Percentiles rank a stretch among this genome's conserved stretches.
Conservation (phyloP, 2,113 vertebrate genomes). For the Ictidomys tridecemlineatus region DNA sequence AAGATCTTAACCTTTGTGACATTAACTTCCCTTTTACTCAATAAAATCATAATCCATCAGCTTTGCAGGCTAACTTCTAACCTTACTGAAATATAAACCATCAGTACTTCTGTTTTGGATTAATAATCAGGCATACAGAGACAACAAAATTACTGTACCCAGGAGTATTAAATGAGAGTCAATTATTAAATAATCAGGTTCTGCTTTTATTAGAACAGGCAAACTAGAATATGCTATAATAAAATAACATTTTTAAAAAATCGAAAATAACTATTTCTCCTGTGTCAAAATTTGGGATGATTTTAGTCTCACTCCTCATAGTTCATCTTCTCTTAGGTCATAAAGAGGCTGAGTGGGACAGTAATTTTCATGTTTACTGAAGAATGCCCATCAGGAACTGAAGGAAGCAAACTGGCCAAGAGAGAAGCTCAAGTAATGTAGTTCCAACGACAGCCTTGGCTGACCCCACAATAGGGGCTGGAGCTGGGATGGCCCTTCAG, state of each 20-base stretch:
- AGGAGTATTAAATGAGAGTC: slow-evolving; percentile 18
- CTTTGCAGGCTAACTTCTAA: not conserved
- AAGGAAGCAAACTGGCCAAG: not conserved
- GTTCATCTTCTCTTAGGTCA: not conserved
- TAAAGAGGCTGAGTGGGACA: not conserved
- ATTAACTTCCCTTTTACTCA: not conserved
- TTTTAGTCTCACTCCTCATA: not conserved
- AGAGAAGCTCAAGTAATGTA: not conserved
- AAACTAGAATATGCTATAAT: not conserved
- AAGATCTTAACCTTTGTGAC: not conserved
- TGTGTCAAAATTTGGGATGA: not conserved
- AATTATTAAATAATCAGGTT: slow-evolving; percentile 8
- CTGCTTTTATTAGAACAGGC: not conserved
- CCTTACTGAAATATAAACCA: not conserved
- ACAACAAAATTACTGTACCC: not conserved
- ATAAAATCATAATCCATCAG: not conserved
- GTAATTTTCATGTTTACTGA: not conserved
- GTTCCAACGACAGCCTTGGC: not conserved
- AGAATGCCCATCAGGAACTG: not conserved
- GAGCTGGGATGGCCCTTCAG: not conserved
- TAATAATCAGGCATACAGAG: slow-evolving; percentile 33
- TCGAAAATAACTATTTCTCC: not conserved
- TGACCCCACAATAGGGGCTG: not conserved
- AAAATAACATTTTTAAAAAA: slow-evolving; percentile 23
- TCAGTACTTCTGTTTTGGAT: not conserved